Evolutionary conservation across 2,797 vertebrate genomes (phyloP), one percentile per base, ranked within the genome.

Genomic region (Pseudocheirus occidentalis): DNA sequence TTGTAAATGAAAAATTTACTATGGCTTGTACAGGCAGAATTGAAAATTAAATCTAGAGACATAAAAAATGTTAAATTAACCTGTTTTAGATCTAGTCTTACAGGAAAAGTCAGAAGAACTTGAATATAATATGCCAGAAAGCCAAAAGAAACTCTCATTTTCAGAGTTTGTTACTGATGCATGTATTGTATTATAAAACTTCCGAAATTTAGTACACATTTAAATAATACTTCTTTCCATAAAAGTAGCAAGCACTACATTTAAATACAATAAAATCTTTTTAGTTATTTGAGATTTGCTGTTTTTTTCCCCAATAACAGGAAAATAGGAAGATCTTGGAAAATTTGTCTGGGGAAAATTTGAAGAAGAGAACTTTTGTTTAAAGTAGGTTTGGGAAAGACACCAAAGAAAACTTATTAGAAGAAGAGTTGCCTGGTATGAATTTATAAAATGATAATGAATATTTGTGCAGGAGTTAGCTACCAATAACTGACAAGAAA

Each of bases 201-300:
- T 55, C 13, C 21, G 73, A 92, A 81, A 13, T 21, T 40, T 46
- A 9, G n/a, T 81, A 81, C 18, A 73, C 18, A 81, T 81, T 40
- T 81, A n/a, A 55, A 90, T 54, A 81, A 28, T 58, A n/a, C 56
- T 97, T 92, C 57, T 93, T 92, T 95, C 55, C 91, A 93, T 90
- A 66, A 92, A 55, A 18, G 21, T 73, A 57, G 27, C 56, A n/a
- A 40, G 12, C n/a, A 92, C 55, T 29, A 34, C 34, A 87, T 53
- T 40, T 94, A 59, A 94, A 55, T 28, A 3, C 40, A 40, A 7
- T 59, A 90, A 93, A 90, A 93, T 87, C 53, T 95, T 94, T 93
- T 90, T n/a, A 95, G 55, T 73, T 81, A 93, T 90, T 94, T 93
- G 40, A 54, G 29, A 12, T 95, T 95, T 94, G 27, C 87, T 96